These are phyloP conservation scores for Lepidocolaptes lacrymiger DNA, from an alignment of 2,797 vertebrate genomes.

Conservation along the genomic window DNA sequence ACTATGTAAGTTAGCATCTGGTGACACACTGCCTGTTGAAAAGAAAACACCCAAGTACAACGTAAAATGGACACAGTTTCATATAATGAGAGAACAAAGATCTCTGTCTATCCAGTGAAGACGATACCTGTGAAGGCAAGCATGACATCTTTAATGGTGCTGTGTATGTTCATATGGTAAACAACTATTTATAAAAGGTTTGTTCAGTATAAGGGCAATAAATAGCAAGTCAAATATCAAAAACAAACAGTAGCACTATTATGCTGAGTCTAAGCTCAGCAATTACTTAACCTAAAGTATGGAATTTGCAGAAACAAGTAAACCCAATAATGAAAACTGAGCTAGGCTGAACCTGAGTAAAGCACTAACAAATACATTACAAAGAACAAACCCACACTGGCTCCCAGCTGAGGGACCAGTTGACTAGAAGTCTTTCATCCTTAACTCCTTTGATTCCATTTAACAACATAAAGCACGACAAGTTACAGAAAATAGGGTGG, in stretches of 20 bases:
- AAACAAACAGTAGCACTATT: conserved; percentile 35
- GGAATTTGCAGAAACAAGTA: conserved; percentile 23
- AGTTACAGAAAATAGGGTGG: conserved; percentile 51
- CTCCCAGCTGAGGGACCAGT: conserved; percentile 44
- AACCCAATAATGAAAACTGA: conserved; percentile 30
- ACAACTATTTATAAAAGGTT: conserved; percentile 15
- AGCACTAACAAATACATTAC: conserved; percentile 21
- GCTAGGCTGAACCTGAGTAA: conserved; percentile 1
- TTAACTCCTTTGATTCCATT: conserved; percentile 59
- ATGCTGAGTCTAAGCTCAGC: neutral
- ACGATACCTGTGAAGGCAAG: neutral
- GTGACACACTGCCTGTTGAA: neutral
- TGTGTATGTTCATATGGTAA: neutral
- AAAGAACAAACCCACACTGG: conserved; percentile 24
- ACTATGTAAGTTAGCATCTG: neutral
- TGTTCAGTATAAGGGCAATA: neutral
- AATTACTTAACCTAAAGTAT: neutral
- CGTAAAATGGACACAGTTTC: neutral
- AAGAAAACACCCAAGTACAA: neutral
- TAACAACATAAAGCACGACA: neutral
- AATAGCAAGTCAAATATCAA: neutral
- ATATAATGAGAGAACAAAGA: neutral
- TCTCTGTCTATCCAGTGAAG: neutral
- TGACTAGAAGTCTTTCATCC: conserved; percentile 51
- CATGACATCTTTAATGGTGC: neutral